These are phyloP conservation scores for Drosophila tropicalis DNA, from an alignment of 1,140 invertebrate genomes.

Conservation along the genomic window DNA sequence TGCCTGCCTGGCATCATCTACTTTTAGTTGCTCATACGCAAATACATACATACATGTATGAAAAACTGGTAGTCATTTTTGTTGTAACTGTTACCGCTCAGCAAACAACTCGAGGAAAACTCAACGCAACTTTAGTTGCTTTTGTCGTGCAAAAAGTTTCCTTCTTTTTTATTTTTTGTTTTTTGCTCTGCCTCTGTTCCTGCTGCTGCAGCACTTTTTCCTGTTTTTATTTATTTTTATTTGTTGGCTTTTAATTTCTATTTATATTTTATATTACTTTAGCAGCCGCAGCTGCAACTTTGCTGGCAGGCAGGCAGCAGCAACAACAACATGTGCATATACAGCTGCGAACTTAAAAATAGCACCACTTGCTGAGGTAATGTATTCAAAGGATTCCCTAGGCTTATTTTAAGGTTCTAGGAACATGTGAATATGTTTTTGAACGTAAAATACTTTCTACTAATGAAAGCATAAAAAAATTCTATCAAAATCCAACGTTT, in stretches of 20 bases:
- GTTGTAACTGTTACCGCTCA: slow-evolving; percentile 26
- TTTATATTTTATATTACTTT: slow-evolving; percentile 78
- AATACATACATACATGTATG: slow-evolving; percentile 3
- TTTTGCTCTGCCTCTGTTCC: slow-evolving; percentile 30
- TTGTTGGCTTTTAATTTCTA: slow-evolving; percentile 80
- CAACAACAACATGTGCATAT: slow-evolving; percentile 43
- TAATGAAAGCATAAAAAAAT: too few species aligned
- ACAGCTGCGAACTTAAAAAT: too few species aligned
- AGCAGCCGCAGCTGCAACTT: slow-evolving; percentile 69
- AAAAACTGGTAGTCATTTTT: slow-evolving; percentile 56
- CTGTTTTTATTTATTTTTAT: slow-evolving; percentile 62
- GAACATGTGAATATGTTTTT: too few species aligned
- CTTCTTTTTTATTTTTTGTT: slow-evolving; percentile 24
- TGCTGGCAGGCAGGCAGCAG: slow-evolving; percentile 37
- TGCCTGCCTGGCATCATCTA: slow-evolving; percentile 35
- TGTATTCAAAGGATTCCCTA: too few species aligned
- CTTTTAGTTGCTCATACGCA: slow-evolving; percentile 47
- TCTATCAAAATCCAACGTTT: too few species aligned
- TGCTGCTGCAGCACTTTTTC: slow-evolving; percentile 20
- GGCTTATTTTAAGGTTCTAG: too few species aligned
- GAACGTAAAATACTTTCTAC: too few species aligned
- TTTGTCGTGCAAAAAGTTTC: slow-evolving; percentile 59
- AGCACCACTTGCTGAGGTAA: too few species aligned
- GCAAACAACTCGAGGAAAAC: slow-evolving; percentile 34
- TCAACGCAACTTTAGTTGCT: slow-evolving; percentile 62